Percentiles rank a stretch among this genome's conserved stretches.
Conservation (phyloP, 1,140 invertebrate species). For the Euura lappo region DNA sequence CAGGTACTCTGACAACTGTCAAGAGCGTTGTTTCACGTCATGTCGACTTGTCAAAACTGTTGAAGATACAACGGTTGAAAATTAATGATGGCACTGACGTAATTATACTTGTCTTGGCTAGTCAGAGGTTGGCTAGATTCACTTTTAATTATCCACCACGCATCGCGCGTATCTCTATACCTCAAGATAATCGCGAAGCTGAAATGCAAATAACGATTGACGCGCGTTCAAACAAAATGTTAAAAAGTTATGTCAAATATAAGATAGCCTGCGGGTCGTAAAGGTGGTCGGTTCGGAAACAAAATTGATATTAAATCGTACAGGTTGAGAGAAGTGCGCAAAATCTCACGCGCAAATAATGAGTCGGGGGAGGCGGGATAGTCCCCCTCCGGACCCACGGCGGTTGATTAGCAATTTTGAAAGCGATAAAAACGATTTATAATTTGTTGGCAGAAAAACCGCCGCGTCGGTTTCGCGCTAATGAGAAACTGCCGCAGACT, state of each 20-base stretch:
- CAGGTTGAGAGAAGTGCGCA: not conserved
- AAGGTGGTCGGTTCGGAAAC: not conserved
- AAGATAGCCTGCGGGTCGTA: not conserved
- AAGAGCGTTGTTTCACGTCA: not conserved
- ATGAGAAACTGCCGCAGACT: conserved; percentile 43
- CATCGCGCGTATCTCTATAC: too few species aligned
- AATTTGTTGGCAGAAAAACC: conserved; percentile 45
- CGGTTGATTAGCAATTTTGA: conserved; percentile 48
- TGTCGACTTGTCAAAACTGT: conserved; percentile 1
- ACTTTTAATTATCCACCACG: not conserved
- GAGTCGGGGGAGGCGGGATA: conserved; percentile 19
- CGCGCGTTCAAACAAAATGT: too few species aligned
- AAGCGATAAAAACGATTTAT: conserved; percentile 49
- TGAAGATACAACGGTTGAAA: not conserved
- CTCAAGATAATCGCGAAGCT: too few species aligned
- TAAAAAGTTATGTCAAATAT: not conserved
- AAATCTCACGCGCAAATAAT: conserved; percentile 5
- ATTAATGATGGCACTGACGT: conserved; percentile 3
- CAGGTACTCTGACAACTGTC: not conserved
- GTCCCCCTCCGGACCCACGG: conserved; percentile 12
- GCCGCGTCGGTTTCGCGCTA: conserved; percentile 32
- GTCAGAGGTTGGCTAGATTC: not conserved
- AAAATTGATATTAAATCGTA: conserved; percentile 2
- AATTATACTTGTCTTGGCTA: not conserved
- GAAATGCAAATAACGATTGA: too few species aligned